Evolutionary conservation across 2,113 vertebrate genomes (phyloP).

Genomic region (Chaenocephalus aceratus): DNA sequence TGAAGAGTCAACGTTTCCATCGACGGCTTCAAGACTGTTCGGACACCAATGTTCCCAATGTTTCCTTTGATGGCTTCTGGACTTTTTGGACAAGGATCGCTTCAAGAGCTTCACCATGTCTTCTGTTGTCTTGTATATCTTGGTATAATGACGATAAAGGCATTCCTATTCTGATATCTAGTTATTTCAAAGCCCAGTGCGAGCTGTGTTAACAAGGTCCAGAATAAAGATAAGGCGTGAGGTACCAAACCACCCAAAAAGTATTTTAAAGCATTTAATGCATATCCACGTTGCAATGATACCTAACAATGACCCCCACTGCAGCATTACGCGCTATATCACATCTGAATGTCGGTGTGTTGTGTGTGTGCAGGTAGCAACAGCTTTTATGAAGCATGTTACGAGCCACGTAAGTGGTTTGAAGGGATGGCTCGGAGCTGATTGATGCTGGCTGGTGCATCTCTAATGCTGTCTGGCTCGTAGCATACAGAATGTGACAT

Average conservation of each 20-base stretch:
- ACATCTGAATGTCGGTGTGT: conserved; percentile 17
- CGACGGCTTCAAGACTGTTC: too few species aligned
- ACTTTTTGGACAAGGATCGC: too few species aligned
- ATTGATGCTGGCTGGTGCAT: conserved; percentile 64
- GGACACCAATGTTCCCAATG: too few species aligned
- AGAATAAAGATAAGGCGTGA: neutral
- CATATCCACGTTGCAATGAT: neutral
- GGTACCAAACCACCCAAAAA: neutral
- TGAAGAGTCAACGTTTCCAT: too few species aligned
- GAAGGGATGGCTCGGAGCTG: conserved; percentile 53
- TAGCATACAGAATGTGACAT: conserved; percentile 71
- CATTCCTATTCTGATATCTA: too few species aligned
- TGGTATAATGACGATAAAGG: too few species aligned
- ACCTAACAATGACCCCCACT: neutral
- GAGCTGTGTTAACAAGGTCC: neutral
- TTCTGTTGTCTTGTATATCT: too few species aligned
- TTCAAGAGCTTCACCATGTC: too few species aligned
- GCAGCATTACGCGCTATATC: conserved; percentile 20
- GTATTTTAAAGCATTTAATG: neutral
- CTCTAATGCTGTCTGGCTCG: conserved; percentile 67
- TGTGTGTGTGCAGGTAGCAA: conserved; percentile 46
- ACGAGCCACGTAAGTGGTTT: conserved; percentile 53
- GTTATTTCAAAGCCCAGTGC: neutral
- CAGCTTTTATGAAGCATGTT: conserved; percentile 69
- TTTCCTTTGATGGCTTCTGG: too few species aligned